These are phyloP conservation scores for Nasonia longicornis DNA, from an alignment of 1,140 invertebrate species.

Conservation along the genomic window DNA sequence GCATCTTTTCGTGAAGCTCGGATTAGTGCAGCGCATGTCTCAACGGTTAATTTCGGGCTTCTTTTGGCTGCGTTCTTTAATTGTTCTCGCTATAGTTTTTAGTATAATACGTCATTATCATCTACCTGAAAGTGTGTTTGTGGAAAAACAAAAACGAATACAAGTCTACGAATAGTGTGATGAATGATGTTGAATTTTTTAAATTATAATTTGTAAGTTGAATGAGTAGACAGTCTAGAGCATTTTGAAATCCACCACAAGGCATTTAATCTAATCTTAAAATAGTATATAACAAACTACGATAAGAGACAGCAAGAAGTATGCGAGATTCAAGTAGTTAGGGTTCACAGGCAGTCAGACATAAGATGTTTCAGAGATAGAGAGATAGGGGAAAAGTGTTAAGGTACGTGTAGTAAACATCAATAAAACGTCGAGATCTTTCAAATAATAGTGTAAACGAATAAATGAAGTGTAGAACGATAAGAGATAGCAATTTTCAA, in stretches of 20 bases:
- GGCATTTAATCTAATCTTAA: background rate
- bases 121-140: too few relatives aligned
- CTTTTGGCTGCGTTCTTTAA: background rate
- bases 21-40: background rate
- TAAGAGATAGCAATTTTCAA: background rate
- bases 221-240: background rate
- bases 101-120: background rate
- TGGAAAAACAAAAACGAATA: background rate
- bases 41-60: background rate
- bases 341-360: slow-evolving; percentile 34
- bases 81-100: background rate
- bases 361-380: slow-evolving; percentile 17
- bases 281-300: background rate
- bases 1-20: background rate
- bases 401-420: background rate
- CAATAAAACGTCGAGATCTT: slow-evolving; percentile 24
- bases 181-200: too few relatives aligned
- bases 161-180: background rate
- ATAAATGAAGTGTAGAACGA: background rate
- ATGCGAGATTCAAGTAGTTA: slow-evolving; percentile 28
- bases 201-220: too few relatives aligned
- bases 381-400: background rate
- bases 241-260: slow-evolving; percentile 22
- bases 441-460: background rate
- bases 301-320: slow-evolving; percentile 16